Evolutionary conservation across 1,140 invertebrate species (phyloP).

Genomic region (Agraylea sexmaculata): DNA sequence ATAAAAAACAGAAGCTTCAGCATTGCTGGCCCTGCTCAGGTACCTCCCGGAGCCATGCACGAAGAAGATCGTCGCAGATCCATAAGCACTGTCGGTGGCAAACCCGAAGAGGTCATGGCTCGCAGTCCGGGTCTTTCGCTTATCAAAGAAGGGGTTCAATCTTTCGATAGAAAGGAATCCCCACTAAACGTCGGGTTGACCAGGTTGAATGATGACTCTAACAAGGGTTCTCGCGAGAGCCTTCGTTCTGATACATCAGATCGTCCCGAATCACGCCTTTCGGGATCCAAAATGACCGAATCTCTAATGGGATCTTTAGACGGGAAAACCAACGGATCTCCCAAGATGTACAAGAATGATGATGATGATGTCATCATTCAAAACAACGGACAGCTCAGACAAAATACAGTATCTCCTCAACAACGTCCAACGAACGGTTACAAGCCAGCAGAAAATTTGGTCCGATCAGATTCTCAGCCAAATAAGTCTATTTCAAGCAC

Average conservation of each 20-base stretch:
- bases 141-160: conserved; percentile 32
- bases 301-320: conserved; percentile 35
- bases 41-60: conserved; percentile 31
- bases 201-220: conserved; percentile 20
- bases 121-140: conserved; percentile 32
- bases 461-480: conserved; percentile 32
- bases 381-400: conserved; percentile 22
- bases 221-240: conserved; percentile 30
- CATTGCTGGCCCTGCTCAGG: conserved; percentile 33
- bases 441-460: conserved; percentile 12
- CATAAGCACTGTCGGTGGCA: conserved; percentile 30
- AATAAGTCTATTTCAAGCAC: no score
- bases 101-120: conserved; percentile 28
- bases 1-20: conserved; percentile 38
- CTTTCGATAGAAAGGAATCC: conserved; percentile 18
- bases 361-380: conserved; percentile 35
- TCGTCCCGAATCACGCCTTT: conserved; percentile 34
- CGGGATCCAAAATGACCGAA: conserved; percentile 38
- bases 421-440: conserved; percentile 15
- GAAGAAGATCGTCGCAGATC: conserved; percentile 38
- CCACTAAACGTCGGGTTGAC: conserved; percentile 19
- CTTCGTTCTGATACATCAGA: conserved; percentile 31
- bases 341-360: conserved; percentile 26
- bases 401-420: conserved; percentile 4
- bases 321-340: conserved; percentile 17